Evolutionary conservation across 2,797 vertebrate species (phyloP), one percentile per base, ranked within the genome.

Genomic region (Rhinatrema bivittatum): DNA sequence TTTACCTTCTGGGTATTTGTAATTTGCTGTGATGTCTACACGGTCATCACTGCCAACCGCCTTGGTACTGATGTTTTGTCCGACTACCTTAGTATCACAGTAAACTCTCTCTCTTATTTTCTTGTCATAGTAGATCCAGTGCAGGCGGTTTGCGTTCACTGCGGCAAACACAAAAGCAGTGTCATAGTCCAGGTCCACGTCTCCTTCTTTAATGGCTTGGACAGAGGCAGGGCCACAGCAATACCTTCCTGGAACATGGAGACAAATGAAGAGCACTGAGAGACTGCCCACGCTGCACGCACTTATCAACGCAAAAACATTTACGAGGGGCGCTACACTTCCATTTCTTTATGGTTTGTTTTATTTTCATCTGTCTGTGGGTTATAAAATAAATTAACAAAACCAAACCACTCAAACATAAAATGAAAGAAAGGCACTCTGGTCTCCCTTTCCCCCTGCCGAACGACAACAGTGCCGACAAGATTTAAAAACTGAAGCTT

Each of bases 121-220:
- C 5, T 2, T 1, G 1, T 6, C 2, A 2, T 81, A 39, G 0
- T 65, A 55, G 15, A 66, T 57, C 81, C 80, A 86, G 26, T 74
- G 81, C 63, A 64, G 53, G 2, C 74, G 70, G 44, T 87, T 84
- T 1, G 84, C 84, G 3, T 82, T 87, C 2, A 85, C 84, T 54
- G 87, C 84, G 18, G 78, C 60, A 21, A 69, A 87, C 21, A 81
- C 30, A 1, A 86, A 87, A 1, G 76, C 54, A 34, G 41, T 22
- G 5, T 87, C 82, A 0, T 54, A 80, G 4, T 68, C 53, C 53
- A 53, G 44, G 16, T 82, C 26, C 14, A 87, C 67, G 0, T 86
- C 77, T n/a, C 84, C 84, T 27, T 81, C 76, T 50, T 70, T 76
- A 50, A 87, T 4, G 4, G 63, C 84, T 0, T 20, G 1, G 2